These are phyloP conservation scores for Piscicola geometra DNA, from an alignment of 2,888 invertebrate species.

Conservation along the genomic window DNA sequence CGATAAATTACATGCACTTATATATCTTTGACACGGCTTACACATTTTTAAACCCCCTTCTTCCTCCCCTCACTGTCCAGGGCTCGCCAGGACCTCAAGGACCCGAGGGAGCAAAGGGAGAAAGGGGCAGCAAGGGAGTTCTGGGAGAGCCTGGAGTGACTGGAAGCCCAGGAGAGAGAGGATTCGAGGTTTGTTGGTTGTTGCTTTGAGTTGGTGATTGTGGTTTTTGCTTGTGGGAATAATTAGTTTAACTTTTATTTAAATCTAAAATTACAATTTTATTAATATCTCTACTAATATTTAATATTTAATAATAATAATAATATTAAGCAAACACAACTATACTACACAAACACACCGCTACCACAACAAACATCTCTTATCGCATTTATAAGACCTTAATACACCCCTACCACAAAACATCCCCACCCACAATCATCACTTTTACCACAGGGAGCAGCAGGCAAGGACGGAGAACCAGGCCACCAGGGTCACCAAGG, in stretches of 20 bases:
- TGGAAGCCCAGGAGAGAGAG: slow-evolving; percentile 16
- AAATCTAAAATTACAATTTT: no score
- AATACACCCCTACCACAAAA: no score
- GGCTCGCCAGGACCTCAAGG: slow-evolving; percentile 24
- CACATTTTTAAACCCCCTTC: no score
- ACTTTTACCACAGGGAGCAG: slow-evolving; percentile 15
- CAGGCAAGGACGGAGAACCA: slow-evolving; percentile 32
- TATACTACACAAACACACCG: no score
- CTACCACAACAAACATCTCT: no score
- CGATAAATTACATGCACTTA: no score
- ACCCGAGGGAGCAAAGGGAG: slow-evolving; percentile 32
- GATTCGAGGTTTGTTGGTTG: slow-evolving; percentile 9
- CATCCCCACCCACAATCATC: no score
- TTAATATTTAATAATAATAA: no score
- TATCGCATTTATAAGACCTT: neutral
- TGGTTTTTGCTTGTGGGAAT: neutral
- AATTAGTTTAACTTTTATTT: no score
- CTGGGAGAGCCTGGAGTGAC: slow-evolving; percentile 14
- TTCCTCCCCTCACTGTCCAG: neutral
- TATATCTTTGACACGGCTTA: no score
- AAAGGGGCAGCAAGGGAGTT: slow-evolving; percentile 27
- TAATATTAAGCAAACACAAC: no score
- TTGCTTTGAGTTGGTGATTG: neutral
- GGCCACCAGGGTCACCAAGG: slow-evolving; percentile 32
- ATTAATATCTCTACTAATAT: no score